Evolutionary conservation across 1,140 invertebrate genomes (phyloP).

Genomic region (Vanessa atalanta): DNA sequence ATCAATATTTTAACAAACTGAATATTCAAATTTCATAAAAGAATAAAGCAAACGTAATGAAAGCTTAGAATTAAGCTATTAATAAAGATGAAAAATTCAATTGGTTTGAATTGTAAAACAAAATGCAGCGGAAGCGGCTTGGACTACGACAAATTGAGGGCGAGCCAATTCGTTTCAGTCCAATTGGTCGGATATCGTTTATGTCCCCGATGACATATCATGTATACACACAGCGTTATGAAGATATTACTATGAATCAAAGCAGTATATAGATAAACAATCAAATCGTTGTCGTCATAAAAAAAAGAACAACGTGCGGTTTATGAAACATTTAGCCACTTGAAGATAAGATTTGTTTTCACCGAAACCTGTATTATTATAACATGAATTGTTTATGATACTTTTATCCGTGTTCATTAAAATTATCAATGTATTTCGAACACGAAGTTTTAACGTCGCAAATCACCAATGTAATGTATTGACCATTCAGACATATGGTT

Average conservation of each 20-base stretch:
- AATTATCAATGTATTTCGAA: too few relatives aligned
- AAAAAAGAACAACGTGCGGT: background rate
- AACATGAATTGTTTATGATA: too few relatives aligned
- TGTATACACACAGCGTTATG: conserved; percentile 8
- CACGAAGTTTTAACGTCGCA: too few relatives aligned
- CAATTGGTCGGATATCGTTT: conserved; percentile 76
- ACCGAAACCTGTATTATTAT: too few relatives aligned
- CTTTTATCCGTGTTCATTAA: too few relatives aligned
- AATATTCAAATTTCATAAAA: background rate
- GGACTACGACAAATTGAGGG: conserved; percentile 72
- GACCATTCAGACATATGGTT: too few relatives aligned
- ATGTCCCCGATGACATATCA: conserved; percentile 66
- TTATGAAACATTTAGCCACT: conserved; percentile 7
- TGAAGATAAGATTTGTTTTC: background rate
- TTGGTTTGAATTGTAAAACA: conserved; percentile 48
- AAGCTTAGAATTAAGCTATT: conserved; percentile 36
- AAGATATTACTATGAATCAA: conserved; percentile 30
- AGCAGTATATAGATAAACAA: conserved; percentile 29
- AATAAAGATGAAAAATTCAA: conserved; percentile 29
- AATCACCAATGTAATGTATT: too few relatives aligned
- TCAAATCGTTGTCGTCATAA: background rate
- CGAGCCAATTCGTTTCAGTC: conserved; percentile 79
- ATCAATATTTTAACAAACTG: too few relatives aligned
- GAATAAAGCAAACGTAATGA: conserved; percentile 26
- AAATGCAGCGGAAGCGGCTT: conserved; percentile 70